Percentiles rank a stretch among this genome's conserved stretches.
Evolutionary conservation across 2,888 invertebrate genomes (phyloP).

Genomic region (Caenorhabditis becei): DNA sequence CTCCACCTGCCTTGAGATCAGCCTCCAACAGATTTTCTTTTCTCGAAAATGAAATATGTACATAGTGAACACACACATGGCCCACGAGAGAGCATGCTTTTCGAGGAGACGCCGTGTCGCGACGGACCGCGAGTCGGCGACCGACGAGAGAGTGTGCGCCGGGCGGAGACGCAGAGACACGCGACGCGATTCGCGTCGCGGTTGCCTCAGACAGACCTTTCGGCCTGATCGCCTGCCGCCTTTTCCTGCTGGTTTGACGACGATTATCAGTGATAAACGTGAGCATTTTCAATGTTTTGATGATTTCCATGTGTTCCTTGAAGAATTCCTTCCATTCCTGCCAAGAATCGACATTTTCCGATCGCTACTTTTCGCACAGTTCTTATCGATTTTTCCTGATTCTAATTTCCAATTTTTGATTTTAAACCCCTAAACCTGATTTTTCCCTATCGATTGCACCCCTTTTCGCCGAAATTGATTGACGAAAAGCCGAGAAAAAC

Average conservation of each 20-base stretch:
- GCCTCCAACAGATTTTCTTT: slow-evolving; percentile 25
- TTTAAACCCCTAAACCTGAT: background rate
- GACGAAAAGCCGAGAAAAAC: background rate
- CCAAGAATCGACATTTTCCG: too few species aligned
- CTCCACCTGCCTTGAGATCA: too few species aligned
- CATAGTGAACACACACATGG: slow-evolving; percentile 34
- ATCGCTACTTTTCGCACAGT: background rate
- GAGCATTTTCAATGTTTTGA: background rate
- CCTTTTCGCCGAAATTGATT: slow-evolving; percentile 3
- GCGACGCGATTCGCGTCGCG: slow-evolving; percentile 69
- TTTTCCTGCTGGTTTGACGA: slow-evolving; percentile 17
- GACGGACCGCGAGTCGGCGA: slow-evolving; percentile 26
- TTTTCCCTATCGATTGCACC: background rate
- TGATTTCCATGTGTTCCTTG: background rate
- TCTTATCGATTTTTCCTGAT: background rate
- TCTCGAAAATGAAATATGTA: slow-evolving; percentile 51
- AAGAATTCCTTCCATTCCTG: too few species aligned
- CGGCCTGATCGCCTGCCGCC: slow-evolving; percentile 20
- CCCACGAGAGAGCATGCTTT: background rate
- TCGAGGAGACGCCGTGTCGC: slow-evolving; percentile 2
- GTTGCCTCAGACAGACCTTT: slow-evolving; percentile 36
- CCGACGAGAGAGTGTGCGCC: slow-evolving; percentile 44
- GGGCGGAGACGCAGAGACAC: slow-evolving; percentile 40
- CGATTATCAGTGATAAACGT: background rate
- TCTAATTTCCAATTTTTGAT: background rate